Evolutionary conservation across 2,888 invertebrate genomes (phyloP).

Genomic region (Adelognathus sp.): DNA sequence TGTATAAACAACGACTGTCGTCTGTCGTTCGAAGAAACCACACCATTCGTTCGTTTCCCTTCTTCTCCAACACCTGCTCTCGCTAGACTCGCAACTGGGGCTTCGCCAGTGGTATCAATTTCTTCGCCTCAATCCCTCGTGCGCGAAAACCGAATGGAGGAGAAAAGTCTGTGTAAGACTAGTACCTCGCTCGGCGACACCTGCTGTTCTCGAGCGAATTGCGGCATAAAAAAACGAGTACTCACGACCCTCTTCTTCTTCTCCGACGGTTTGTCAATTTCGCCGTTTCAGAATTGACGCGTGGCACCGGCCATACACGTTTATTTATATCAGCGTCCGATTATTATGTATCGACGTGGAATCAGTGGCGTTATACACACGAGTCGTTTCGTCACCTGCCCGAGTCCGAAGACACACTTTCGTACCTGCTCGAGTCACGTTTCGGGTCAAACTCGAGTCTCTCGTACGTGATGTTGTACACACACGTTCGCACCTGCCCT

Average conservation of each 20-base stretch:
- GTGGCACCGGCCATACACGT: not conserved
- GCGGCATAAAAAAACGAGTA: not conserved
- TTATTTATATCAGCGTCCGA: constrained; percentile 7
- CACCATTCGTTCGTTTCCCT: constrained; percentile 6
- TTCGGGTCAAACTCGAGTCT: constrained; percentile 45
- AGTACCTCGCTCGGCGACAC: constrained; percentile 13
- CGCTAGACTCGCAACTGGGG: not conserved
- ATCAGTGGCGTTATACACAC: constrained; percentile 36
- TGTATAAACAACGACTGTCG: constrained; percentile 4
- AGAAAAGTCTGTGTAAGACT: constrained; percentile 3
- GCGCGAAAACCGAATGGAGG: not conserved
- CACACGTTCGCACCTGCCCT: constrained; percentile 23
- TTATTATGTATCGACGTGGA: constrained; percentile 43
- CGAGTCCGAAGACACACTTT: constrained; percentile 26
- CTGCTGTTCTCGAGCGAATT: constrained; percentile 25
- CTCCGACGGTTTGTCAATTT: constrained; percentile 9
- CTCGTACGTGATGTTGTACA: constrained; percentile 38
- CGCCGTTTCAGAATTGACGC: too few species aligned
- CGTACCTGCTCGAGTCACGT: constrained; percentile 46
- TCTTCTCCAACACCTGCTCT: constrained; percentile 37
- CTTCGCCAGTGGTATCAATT: not conserved
- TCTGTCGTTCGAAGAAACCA: constrained; percentile 27
- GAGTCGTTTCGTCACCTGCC: constrained; percentile 52
- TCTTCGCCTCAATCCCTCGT: not conserved
- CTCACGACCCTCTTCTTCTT: not conserved